Conservation (phyloP, 2,113 vertebrate genomes). For the Toxotes chatareus region DNA sequence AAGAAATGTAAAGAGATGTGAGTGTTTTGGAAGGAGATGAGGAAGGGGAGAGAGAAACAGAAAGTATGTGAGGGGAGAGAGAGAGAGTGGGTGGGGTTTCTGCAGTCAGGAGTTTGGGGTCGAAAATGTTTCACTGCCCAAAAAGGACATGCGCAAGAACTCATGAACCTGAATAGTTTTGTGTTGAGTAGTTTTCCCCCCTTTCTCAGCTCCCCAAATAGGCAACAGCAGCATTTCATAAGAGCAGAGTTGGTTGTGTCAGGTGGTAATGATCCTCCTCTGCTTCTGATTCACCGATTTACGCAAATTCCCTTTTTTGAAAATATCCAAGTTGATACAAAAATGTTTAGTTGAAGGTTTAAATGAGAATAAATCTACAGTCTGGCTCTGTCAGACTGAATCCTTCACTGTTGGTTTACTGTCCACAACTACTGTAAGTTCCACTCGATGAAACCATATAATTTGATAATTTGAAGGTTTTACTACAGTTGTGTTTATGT, state of each 20-base stretch:
- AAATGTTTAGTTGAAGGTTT: not conserved
- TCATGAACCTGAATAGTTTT: conserved; percentile 65
- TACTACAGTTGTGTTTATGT: conserved; percentile 18
- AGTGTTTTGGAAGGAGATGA: conserved; percentile 62
- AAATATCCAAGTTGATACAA: not conserved
- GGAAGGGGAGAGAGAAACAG: not conserved
- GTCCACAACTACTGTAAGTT: no score
- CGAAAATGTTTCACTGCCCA: conserved; percentile 78
- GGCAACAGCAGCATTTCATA: conserved; percentile 51
- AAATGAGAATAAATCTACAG: not conserved
- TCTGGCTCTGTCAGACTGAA: not conserved
- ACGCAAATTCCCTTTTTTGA: not conserved
- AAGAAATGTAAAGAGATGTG: conserved; percentile 77
- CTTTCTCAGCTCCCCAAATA: conserved; percentile 46
- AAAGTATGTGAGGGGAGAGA: conserved; percentile 7
- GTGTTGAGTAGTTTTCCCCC: conserved; percentile 49
- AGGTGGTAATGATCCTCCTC: conserved; percentile 24
- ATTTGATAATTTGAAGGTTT: conserved; percentile 29
- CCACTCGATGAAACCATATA: not conserved
- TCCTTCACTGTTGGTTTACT: not conserved
- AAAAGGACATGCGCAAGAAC: conserved; percentile 80
- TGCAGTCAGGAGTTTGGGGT: conserved; percentile 40
- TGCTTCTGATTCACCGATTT: conserved; percentile 36
- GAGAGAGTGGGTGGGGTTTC: conserved; percentile 34
- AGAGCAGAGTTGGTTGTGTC: conserved; percentile 27